These are phyloP conservation scores for Tragelaphus oryx DNA, from an alignment of 2,797 vertebrate genomes.

Conservation along the genomic window DNA sequence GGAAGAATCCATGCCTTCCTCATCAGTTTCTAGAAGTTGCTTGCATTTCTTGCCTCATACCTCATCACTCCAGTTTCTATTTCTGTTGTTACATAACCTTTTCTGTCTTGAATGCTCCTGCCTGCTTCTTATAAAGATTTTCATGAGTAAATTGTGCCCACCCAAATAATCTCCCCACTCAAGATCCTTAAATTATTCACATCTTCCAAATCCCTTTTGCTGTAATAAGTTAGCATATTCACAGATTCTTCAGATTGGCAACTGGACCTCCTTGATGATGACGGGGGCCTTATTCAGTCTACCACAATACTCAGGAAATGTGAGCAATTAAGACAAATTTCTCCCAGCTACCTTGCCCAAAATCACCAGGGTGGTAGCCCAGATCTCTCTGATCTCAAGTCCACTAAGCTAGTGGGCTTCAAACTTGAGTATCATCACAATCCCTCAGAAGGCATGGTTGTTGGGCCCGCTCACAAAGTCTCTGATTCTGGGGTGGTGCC, in stretches of 20 bases:
- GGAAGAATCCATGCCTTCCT: neutral
- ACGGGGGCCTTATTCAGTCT: neutral
- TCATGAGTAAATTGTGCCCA: neutral
- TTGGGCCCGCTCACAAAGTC: neutral
- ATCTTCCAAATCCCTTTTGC: neutral
- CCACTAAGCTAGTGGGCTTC: neutral
- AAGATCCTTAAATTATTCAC: neutral
- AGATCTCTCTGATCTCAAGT: neutral
- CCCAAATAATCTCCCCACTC: neutral
- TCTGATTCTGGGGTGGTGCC: neutral
- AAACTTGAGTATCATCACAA: neutral
- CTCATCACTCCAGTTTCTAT: neutral
- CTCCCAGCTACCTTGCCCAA: neutral
- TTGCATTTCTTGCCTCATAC: neutral
- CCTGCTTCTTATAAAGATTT: neutral
- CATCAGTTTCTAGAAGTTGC: neutral
- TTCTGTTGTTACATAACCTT: neutral
- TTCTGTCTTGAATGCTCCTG: neutral
- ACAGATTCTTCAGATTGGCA: neutral
- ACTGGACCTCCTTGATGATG: neutral
- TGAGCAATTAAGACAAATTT: neutral
- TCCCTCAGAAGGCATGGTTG: neutral
- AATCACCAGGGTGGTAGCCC: neutral
- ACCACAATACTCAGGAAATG: neutral
- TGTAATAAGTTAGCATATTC: neutral